Percentiles rank a stretch among this genome's conserved stretches.
Evolutionary conservation across 2,113 vertebrate genomes (phyloP).

Genomic region (Buteo buteo): DNA sequence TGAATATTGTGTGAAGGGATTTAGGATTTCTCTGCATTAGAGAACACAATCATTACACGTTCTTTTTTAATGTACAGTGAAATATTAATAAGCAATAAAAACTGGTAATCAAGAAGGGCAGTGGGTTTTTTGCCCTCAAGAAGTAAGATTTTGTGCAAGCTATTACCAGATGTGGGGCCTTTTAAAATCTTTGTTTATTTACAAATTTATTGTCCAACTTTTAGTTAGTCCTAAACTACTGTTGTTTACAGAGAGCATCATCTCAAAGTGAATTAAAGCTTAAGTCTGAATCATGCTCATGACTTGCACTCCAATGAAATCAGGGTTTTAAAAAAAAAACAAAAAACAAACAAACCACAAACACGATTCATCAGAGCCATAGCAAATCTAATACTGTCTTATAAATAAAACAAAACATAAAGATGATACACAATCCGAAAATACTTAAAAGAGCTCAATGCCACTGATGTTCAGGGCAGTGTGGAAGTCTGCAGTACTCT

Average conservation of each 20-base stretch:
- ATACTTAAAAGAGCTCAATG: neutral
- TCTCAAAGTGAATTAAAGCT: neutral
- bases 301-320: neutral
- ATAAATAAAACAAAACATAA: slow-evolving; percentile 41
- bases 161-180: neutral
- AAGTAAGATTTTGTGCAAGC: neutral
- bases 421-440: neutral
- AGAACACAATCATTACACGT: neutral
- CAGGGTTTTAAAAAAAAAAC: neutral
- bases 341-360: neutral
- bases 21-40: neutral
- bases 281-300: neutral
- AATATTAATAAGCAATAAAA: neutral
- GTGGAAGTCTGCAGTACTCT: neutral
- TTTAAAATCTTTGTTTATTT: neutral
- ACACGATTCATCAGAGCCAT: neutral
- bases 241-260: neutral
- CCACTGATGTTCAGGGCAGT: neutral
- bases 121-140: neutral
- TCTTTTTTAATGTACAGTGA: neutral
- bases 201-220: neutral
- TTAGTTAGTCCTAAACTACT: neutral
- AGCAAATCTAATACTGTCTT: slow-evolving; percentile 34
- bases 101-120: neutral
- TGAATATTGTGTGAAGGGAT: neutral